These are phyloP conservation scores for Lutraria lutraria DNA, from an alignment of 2,888 invertebrate species.

Conservation along the genomic window DNA sequence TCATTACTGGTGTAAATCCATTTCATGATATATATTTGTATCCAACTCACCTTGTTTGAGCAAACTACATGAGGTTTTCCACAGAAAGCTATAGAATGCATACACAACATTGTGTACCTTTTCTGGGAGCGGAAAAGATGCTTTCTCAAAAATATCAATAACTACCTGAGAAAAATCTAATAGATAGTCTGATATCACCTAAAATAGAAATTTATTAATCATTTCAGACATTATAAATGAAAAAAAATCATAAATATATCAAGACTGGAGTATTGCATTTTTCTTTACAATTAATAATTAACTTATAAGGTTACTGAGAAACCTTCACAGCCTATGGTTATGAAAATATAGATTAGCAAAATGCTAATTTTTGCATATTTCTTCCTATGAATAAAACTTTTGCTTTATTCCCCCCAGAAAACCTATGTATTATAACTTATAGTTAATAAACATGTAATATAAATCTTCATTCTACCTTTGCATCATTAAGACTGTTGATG, in stretches of 20 bases:
- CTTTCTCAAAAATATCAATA: conserved; percentile 20
- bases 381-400: too few relatives aligned
- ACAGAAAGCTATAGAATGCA: conserved; percentile 25
- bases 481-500: conserved; percentile 28
- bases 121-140: background rate
- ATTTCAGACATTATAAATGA: too few relatives aligned
- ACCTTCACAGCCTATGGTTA: background rate
- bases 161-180: conserved; percentile 14
- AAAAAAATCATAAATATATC: background rate
- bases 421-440: too few relatives aligned
- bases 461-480: conserved; percentile 29
- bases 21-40: background rate
- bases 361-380: background rate
- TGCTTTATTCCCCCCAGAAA: too few relatives aligned
- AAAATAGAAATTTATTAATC: background rate
- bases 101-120: background rate
- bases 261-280: background rate
- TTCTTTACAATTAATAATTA: background rate
- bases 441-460: too few relatives aligned
- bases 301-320: too few relatives aligned
- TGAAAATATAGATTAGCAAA: background rate
- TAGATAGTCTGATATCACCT: conserved; percentile 13
- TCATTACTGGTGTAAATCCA: too few relatives aligned
- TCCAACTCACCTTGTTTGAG: conserved; percentile 21
- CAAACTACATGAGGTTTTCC: conserved; percentile 9